Conservation (phyloP, 1,140 invertebrate species). For the Oppia nitens region DNA sequence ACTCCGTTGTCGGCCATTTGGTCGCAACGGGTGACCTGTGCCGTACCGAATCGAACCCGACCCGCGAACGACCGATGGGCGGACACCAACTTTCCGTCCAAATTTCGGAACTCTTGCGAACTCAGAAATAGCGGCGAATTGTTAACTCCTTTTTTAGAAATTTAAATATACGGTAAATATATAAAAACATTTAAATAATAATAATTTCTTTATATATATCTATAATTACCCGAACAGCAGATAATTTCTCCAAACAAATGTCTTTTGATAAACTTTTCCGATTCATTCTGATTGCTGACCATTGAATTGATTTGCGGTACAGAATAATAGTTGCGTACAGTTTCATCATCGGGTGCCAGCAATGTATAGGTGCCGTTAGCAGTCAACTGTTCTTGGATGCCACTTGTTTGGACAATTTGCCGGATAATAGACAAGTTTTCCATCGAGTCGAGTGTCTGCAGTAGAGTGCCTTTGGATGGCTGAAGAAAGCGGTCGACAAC, state of each 20-base stretch:
- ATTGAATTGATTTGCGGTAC: constrained; percentile 29
- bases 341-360: constrained; percentile 31
- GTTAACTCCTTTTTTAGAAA: constrained; percentile 7
- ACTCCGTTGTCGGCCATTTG: constrained; percentile 40
- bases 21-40: constrained; percentile 39
- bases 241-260: constrained; percentile 39
- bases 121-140: constrained; percentile 17
- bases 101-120: constrained; percentile 25
- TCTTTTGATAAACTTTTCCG: constrained; percentile 30
- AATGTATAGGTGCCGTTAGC: constrained; percentile 29
- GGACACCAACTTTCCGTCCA: constrained; percentile 30
- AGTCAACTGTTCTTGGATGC: constrained; percentile 31
- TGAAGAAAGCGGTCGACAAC: constrained; percentile 37
- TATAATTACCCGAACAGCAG: constrained; percentile 35
- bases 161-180: neutral
- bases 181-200: no score
- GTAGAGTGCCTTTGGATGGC: constrained; percentile 33
- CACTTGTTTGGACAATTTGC: constrained; percentile 30
- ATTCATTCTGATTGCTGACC: constrained; percentile 30
- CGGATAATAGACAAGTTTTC: constrained; percentile 31
- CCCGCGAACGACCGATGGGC: constrained; percentile 32
- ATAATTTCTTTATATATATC: no score
- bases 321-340: constrained; percentile 28
- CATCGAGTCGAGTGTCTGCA: constrained; percentile 30
- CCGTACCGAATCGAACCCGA: constrained; percentile 36